phyloP scores from a whole-genome alignment of 2,888 invertebrate genomes.

The Halictus ligatus region DNA sequence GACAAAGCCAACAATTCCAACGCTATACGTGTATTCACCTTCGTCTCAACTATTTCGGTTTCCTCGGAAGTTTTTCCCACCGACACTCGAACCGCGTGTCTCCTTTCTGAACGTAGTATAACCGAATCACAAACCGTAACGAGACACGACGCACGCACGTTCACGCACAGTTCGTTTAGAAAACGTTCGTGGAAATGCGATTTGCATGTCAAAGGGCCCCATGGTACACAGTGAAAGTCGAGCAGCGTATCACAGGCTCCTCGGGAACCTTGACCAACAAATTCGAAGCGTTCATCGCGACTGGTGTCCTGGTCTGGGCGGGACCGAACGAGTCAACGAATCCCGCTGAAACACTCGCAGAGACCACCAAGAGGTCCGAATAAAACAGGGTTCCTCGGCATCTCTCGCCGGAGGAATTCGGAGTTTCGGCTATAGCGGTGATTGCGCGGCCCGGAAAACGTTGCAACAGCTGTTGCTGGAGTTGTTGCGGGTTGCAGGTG shows the following conservation, averaged over 20 bases:
- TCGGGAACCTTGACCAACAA: conserved; percentile 42
- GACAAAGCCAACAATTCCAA: background rate
- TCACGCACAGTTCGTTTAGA: background rate
- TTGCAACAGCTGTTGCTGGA: conserved; percentile 53
- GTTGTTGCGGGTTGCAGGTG: conserved; percentile 31
- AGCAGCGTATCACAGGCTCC: conserved; percentile 13
- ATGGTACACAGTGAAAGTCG: conserved; percentile 38
- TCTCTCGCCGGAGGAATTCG: background rate
- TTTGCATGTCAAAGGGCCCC: conserved; percentile 23
- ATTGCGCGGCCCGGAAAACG: background rate
- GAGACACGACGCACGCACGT: background rate
- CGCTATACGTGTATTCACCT: background rate
- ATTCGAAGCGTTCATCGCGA: background rate
- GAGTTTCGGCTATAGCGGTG: background rate
- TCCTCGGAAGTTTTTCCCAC: background rate
- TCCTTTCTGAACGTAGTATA: background rate
- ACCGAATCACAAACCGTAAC: background rate
- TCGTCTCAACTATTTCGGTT: background rate
- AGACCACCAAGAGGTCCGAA: background rate
- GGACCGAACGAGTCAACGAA: background rate
- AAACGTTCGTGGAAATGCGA: background rate
- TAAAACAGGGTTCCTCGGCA: background rate
- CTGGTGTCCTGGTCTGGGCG: background rate
- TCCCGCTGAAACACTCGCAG: background rate
- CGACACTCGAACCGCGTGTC: background rate